Conservation (phyloP, 2,888 invertebrate species). For the Xestia xanthographa region DNA sequence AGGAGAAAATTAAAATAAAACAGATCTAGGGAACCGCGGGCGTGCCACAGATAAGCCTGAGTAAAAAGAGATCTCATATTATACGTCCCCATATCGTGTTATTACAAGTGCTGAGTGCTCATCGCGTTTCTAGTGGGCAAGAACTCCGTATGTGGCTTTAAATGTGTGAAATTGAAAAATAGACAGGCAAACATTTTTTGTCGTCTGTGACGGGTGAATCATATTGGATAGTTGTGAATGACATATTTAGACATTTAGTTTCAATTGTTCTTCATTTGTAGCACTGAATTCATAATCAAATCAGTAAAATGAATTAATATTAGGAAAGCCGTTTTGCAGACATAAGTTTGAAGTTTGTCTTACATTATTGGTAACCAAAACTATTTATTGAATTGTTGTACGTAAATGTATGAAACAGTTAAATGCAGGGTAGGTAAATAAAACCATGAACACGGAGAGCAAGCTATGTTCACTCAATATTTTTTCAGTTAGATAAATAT, state of each 20-base stretch:
- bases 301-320: background rate
- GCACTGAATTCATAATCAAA: no score
- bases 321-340: background rate
- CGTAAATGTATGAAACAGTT: background rate
- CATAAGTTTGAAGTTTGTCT: background rate
- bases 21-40: constrained; percentile 64
- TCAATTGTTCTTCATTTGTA: background rate
- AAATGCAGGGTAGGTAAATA: background rate
- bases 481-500: constrained; percentile 12
- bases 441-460: background rate
- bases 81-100: constrained; percentile 82
- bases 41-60: constrained; percentile 71
- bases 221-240: background rate
- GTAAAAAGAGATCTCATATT: constrained; percentile 82
- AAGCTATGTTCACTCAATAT: background rate
- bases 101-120: constrained; percentile 79
- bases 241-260: background rate
- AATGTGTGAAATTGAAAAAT: constrained; percentile 8
- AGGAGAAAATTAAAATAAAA: constrained; percentile 77
- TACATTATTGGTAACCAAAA: background rate
- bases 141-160: constrained; percentile 65
- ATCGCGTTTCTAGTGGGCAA: constrained; percentile 54
- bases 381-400: background rate
- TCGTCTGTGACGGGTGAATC: background rate
- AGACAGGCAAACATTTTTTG: background rate